Percentiles rank a stretch among this genome's conserved stretches.
Evolutionary conservation across 2,113 vertebrate genomes (phyloP).

Genomic region (Puffinus mauretanicus): DNA sequence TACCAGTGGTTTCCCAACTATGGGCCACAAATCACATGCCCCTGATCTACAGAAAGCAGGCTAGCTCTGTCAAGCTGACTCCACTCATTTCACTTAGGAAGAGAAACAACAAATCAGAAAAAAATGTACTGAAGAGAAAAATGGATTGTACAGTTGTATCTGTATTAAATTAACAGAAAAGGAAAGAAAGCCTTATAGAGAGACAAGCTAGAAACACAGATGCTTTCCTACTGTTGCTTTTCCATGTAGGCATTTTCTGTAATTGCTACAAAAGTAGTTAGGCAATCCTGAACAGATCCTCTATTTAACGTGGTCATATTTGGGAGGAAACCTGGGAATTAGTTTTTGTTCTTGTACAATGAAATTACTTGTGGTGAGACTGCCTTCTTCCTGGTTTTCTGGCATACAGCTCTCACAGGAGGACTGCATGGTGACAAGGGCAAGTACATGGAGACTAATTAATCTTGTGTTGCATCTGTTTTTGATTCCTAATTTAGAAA

Average conservation of each 20-base stretch:
- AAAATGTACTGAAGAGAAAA: background rate
- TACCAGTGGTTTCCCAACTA: conserved; percentile 19
- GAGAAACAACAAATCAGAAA: background rate
- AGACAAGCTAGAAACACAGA: background rate
- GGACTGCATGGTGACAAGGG: background rate
- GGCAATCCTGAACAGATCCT: background rate
- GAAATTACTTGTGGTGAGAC: background rate
- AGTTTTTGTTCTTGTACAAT: background rate
- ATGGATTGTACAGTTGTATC: background rate
- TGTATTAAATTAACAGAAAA: background rate
- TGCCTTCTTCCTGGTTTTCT: conserved; percentile 5
- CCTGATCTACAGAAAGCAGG: background rate
- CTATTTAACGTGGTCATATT: background rate
- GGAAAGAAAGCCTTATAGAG: background rate
- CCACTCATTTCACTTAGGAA: background rate
- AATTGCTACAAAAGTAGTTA: background rate
- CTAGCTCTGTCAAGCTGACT: conserved; percentile 5
- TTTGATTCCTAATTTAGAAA: conserved; percentile 9
- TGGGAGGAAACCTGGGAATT: conserved; percentile 1
- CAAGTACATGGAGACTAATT: background rate
- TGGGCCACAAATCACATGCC: background rate
- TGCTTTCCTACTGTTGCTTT: background rate
- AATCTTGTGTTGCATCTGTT: background rate
- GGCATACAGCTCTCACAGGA: background rate
- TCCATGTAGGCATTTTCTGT: background rate